These are phyloP conservation scores for Neoniphon sammara DNA, from an alignment of 2,797 vertebrate species.

Conservation along the genomic window DNA sequence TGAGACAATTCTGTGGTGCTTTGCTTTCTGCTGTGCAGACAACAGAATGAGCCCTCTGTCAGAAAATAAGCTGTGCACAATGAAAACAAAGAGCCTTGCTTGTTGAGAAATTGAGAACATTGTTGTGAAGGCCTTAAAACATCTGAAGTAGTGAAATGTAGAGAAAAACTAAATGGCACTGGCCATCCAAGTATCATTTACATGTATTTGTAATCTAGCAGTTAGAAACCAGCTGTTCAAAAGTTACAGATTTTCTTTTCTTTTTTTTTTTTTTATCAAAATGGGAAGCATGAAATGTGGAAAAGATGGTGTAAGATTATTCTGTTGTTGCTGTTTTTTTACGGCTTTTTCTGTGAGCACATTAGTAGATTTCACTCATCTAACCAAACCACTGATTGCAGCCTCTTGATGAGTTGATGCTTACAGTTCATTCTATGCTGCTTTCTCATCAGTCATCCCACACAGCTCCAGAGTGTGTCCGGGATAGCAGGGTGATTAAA, in stretches of 20 bases:
- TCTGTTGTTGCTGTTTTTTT: not conserved
- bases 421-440: constrained; percentile 37
- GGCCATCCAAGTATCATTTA: constrained; percentile 42
- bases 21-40: constrained; percentile 60
- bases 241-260: constrained; percentile 20
- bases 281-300: constrained; percentile 35
- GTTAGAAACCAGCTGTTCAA: constrained; percentile 35
- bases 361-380: constrained; percentile 54
- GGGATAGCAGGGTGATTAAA: constrained; percentile 76
- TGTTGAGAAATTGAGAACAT: constrained; percentile 56
- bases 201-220: constrained; percentile 37
- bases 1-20: constrained; percentile 72
- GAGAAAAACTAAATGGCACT: constrained; percentile 25
- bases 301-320: constrained; percentile 29
- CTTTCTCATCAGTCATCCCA: constrained; percentile 64
- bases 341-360: constrained; percentile 31
- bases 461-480: constrained; percentile 62
- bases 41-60: constrained; percentile 67
- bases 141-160: constrained; percentile 49
- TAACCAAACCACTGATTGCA: constrained; percentile 60
- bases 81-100: constrained; percentile 55
- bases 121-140: constrained; percentile 42
- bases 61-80: constrained; percentile 59
- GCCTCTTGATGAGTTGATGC: constrained; percentile 59
- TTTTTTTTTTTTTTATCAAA: constrained; percentile 3